Base-by-base conservation (phyloP, 2,113 vertebrate genomes). In the Cyprinodon brontotheroides region DNA sequence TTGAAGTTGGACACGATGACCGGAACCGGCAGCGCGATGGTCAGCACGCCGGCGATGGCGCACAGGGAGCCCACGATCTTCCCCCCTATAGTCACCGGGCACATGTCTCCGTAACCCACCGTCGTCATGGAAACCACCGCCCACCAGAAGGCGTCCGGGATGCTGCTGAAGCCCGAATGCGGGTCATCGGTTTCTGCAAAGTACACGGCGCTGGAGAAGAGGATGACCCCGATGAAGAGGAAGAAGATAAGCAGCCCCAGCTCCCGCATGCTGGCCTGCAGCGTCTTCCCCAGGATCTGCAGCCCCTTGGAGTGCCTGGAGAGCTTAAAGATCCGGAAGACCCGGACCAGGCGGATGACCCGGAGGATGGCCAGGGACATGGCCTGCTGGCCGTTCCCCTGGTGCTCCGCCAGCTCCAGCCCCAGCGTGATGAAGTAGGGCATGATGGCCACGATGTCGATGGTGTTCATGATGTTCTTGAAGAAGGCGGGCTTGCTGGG, bases 1-100 rank as follows among this genome's bases (percentile, higher is more conserved):
- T 97, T 98, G 92, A 99, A 99, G 93, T 99, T 99, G 79, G 97
- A 98, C 14, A 99, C 97, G 0, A 99, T 99, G 77, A 99, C 97
- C 0, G 97, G 97, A 0, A 98, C 97, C 0, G 97, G 97, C 0
- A 98, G 92, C 14, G 97, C 97, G 4, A 99, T 99, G 80, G 97
- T 98, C 2, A 99, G 91, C 72, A 98, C 97, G 0, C 97, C 97
- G 0, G 97, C 97, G 0, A 99, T 98, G 86, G 97, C 97, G 53
- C 97, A 99, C 84, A 99, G 76, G 0, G 97, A 99, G 7, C 97
- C 97, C 79, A 99, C 97, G 2, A 99, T 98, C 89, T 99, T 99
- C 50, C 97, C 97, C 0, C 97, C 97, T 20, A 98, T 96, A 0
- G 97, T 99, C 79, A 99, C 95, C 0, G 97, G 97, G 47, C 96